phyloP scores from a whole-genome alignment of 1,140 invertebrate genomes.

The Dreissena rostriformis region DNA sequence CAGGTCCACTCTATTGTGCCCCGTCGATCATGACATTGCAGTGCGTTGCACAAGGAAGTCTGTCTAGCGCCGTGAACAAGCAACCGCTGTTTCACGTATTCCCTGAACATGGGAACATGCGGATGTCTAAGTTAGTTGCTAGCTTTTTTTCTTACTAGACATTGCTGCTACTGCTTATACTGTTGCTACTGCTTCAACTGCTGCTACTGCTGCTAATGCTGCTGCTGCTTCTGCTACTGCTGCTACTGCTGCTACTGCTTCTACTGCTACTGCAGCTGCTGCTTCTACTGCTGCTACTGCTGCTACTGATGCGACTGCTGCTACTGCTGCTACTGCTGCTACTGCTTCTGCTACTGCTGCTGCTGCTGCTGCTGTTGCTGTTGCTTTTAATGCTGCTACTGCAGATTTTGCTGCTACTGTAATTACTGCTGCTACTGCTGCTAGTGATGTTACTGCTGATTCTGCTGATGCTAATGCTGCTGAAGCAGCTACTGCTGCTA shows the following conservation, averaged over 20 bases:
- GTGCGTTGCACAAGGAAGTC: no score
- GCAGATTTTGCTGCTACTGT: slow-evolving; percentile 5
- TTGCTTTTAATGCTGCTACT: slow-evolving; percentile 18
- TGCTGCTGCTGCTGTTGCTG: slow-evolving; percentile 4
- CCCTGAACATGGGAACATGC: no score
- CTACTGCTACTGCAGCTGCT: slow-evolving; percentile 21
- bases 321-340: slow-evolving; percentile 16
- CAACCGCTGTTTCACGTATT: no score
- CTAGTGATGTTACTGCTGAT: background rate
- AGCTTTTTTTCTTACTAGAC: no score
- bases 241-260: slow-evolving; percentile 19
- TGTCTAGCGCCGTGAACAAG: no score
- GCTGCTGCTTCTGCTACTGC: slow-evolving; percentile 31
- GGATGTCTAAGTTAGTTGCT: no score
- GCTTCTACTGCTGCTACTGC: background rate
- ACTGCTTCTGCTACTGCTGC: slow-evolving; percentile 8
- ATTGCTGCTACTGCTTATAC: no score
- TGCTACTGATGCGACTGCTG: slow-evolving; percentile 20
- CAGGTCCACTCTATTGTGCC: no score
- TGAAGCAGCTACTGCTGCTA: slow-evolving; percentile 8
- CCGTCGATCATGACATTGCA: no score
- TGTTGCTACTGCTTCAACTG: slow-evolving; percentile 8
- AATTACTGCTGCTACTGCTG: background rate
- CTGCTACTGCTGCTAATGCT: slow-evolving; percentile 19
- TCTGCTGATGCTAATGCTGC: slow-evolving; percentile 20